Evolutionary conservation across 2,888 invertebrate genomes (phyloP), one percentile per base, ranked within the genome.

Genomic region (Aphodius granarius): DNA sequence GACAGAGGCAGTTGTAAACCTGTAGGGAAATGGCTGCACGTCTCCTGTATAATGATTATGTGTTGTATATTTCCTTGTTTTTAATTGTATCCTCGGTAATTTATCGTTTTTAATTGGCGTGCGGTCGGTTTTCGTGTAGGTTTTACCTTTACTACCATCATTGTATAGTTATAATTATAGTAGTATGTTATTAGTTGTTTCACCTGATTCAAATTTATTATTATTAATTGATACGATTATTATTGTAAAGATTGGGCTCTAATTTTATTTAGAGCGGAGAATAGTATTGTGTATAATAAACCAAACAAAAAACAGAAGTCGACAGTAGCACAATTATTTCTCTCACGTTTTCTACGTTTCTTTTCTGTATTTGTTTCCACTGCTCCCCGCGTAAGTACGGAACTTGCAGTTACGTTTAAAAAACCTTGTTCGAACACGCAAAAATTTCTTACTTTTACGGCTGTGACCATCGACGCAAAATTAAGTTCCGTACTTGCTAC

Each of bases 251-350:
- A 17, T 16, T 66, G 79, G 82, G 82, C 85, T 86, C 85, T 84
- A 84, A 84, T 73, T 43, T 43, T 43, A 13, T n/a, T n/a, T 43
- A 83, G 85, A 85, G 84, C 81, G 81, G 76, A 78, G 74, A 75
- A 74, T 75, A 73, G 78, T 80, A 83, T 82, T 84, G 84, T 85
- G 86, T 84, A 82, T 85, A 80, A 81, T 84, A 84, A 85, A 85
- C 81, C 83, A 84, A 83, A 43, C 82, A 83, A 85, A 83, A 83
- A 84, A 83, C 43, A 43, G 43, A 43, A 43, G 43, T 43, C 43
- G 43, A 43, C 43, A 43, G 43, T 86, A 87, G 87, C 87, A 87
- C 87, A 87, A 87, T 86, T 85, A 84, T 84, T 85, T 85, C 85
- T 13, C 13, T 73, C 72, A 76, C 74, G 73, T 72, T 43, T 75